Base-by-base conservation (phyloP, 2,888 invertebrate genomes). In the Oscheius sp. region DNA sequence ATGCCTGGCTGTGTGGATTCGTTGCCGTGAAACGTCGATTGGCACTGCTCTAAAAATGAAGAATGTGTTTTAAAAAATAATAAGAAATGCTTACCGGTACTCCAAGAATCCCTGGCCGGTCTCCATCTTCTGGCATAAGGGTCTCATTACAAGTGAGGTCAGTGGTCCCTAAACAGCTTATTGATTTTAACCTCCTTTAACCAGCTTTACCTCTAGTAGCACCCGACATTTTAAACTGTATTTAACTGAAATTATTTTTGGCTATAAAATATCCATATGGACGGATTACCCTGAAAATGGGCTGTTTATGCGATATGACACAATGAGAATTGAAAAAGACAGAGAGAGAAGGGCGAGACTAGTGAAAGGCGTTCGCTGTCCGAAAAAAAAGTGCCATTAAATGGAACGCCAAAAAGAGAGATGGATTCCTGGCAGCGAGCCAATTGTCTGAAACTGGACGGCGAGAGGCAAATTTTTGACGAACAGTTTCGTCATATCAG, bases 91-190 rank as follows among this genome's bases (percentile, higher is more conserved):
- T 25, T 27, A 58, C 58, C 58, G 25, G 35, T 16, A 27, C 9
- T 58, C 58, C 58, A 3, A 9, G 35, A 35, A 35, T 35, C 2
- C 27, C 23, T 58, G 43, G 61, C 18, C 43, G 41, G 1, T 35
- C 56, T n/a, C n/a, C n/a, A 7, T 55, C 69, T 18, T 69, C 69
- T n/a, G 27, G 29, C 16, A n/a, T 23, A 13, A 69, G 13, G 18
- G 69, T 69, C 46, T 69, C 69, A 35, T 69, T 69, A 29, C 69
- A 69, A 7, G 56, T 35, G 16, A 69, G 55, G 35, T 69, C 69
- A 9, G 55, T 18, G n/a, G 21, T 49, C 13, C 35, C 35, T 41
- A 29, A 35, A 41, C 25, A 29, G 21, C 29, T 59, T 18, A n/a
- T 18, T 16, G 9, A 23, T 53, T 53, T 21, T 18, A 16, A 7